phyloP scores from a whole-genome alignment of 2,888 invertebrate genomes.

The Pomacea canaliculata region DNA sequence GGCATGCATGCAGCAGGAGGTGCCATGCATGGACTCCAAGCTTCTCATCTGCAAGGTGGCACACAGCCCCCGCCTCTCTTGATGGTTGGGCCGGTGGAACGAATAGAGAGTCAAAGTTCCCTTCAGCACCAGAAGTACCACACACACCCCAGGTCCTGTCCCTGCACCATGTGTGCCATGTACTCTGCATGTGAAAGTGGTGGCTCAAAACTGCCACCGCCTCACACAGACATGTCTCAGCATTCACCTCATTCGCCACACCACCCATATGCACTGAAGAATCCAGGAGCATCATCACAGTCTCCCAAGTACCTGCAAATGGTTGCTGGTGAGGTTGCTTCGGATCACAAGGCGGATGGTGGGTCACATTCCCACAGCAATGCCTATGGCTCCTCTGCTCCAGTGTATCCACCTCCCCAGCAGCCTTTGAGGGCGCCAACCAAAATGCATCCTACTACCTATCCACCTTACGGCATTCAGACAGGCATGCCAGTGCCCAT shows the following conservation, averaged over 20 bases:
- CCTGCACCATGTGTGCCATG: constrained; percentile 6
- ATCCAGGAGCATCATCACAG: background rate
- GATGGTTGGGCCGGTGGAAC: constrained; percentile 12
- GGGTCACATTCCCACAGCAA: background rate
- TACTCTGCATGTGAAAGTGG: constrained; percentile 11
- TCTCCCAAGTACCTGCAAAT: constrained; percentile 1
- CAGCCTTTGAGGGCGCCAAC: background rate
- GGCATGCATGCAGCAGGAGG: background rate
- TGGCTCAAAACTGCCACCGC: background rate
- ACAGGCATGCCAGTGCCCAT: constrained; percentile 8
- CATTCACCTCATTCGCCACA: constrained; percentile 10
- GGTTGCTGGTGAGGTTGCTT: background rate
- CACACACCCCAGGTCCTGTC: constrained; percentile 7
- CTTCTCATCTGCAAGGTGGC: background rate
- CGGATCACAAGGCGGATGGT: background rate
- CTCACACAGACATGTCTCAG: constrained; percentile 2
- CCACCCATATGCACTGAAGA: background rate
- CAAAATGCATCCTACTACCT: background rate
- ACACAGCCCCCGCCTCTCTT: constrained; percentile 22
- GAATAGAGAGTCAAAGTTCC: background rate
- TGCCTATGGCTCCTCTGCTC: background rate
- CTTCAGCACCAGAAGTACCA: constrained; percentile 4
- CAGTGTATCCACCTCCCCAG: background rate
- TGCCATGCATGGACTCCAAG: background rate
- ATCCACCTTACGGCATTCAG: constrained; percentile 19